Conservation (phyloP, 2,888 invertebrate species). For the Exocentrus adspersus region DNA sequence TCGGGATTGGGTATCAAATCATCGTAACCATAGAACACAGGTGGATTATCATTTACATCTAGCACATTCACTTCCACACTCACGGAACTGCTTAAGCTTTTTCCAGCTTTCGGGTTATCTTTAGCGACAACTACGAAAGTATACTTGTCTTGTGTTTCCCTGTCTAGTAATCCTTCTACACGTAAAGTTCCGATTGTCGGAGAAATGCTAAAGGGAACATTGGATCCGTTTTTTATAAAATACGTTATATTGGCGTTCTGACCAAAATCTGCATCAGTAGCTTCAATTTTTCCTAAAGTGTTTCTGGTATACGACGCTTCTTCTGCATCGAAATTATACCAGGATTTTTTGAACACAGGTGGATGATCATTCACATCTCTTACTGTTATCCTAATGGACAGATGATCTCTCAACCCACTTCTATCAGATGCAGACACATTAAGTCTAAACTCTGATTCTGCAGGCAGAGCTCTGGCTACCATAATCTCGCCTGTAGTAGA, state of each 20-base stretch:
- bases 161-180: conserved; percentile 80
- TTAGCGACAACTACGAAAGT: conserved; percentile 77
- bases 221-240: conserved; percentile 65
- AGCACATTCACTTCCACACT: conserved; percentile 83
- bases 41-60: conserved; percentile 87
- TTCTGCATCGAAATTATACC: conserved; percentile 83
- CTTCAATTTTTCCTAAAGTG: conserved; percentile 79
- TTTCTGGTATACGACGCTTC: conserved; percentile 80
- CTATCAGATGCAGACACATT: conserved; percentile 81
- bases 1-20: conserved; percentile 68
- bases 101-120: conserved; percentile 73
- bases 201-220: conserved; percentile 78
- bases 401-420: conserved; percentile 76
- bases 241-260: conserved; percentile 83
- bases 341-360: conserved; percentile 83
- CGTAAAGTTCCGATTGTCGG: conserved; percentile 74
- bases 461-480: conserved; percentile 75
- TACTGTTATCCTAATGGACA: conserved; percentile 77
- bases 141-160: conserved; percentile 77
- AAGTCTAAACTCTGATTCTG: conserved; percentile 79
- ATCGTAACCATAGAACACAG: conserved; percentile 81
- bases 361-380: conserved; percentile 86
- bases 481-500: conserved; percentile 79
- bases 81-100: conserved; percentile 75
- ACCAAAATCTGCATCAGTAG: conserved; percentile 83